phyloP scores from a whole-genome alignment of 2,888 invertebrate genomes.

The Lochmaea crataegi region DNA sequence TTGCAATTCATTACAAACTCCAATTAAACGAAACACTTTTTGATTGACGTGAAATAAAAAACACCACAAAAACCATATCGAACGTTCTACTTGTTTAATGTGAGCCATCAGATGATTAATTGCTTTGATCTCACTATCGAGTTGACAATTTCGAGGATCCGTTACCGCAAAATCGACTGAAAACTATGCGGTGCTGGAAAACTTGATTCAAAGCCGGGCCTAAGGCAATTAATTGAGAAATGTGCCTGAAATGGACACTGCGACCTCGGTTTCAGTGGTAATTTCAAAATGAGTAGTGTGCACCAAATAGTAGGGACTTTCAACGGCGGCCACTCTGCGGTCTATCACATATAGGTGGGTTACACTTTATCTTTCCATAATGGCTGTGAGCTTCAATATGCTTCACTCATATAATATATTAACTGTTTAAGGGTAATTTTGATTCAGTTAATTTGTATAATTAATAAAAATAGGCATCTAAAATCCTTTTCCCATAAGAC shows the following conservation, averaged over 20 bases:
- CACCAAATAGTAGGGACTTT: constrained; percentile 24
- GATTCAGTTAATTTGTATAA: too few species aligned
- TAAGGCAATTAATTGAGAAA: constrained; percentile 37
- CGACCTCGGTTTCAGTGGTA: constrained; percentile 30
- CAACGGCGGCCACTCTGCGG: constrained; percentile 19
- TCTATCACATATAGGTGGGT: constrained; percentile 22
- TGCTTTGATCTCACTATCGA: constrained; percentile 24
- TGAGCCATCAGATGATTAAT: constrained; percentile 21
- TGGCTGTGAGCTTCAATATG: constrained; percentile 5
- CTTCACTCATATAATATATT: too few species aligned
- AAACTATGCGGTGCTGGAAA: constrained; percentile 25
- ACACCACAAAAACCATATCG: constrained; percentile 5
- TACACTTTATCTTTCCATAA: constrained; percentile 17
- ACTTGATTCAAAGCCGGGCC: constrained; percentile 32
- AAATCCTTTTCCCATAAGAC: too few species aligned
- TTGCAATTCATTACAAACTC: background rate
- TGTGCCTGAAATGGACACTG: constrained; percentile 34
- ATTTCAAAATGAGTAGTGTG: constrained; percentile 34
- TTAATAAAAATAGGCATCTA: too few species aligned
- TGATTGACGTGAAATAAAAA: background rate
- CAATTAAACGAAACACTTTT: background rate
- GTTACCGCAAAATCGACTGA: constrained; percentile 20
- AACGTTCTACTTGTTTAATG: background rate
- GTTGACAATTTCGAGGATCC: constrained; percentile 18
- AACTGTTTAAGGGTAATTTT: too few species aligned